These are phyloP conservation scores for Sterna hirundo DNA, from an alignment of 2,113 vertebrate species.

Conservation along the genomic window DNA sequence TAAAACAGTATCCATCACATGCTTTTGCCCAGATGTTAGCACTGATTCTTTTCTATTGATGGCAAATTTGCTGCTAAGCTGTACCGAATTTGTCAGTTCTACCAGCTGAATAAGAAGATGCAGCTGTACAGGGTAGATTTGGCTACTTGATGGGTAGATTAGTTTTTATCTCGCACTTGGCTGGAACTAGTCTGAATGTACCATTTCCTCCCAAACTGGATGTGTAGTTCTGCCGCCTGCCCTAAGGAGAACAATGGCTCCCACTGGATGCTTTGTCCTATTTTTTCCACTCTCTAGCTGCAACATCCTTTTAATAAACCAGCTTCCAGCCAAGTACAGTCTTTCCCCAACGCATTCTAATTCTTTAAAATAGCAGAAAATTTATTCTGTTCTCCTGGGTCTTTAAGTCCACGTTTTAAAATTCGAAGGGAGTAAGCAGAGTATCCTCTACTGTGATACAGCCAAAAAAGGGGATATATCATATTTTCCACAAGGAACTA, in stretches of 20 bases:
- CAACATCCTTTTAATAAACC: conserved; percentile 56
- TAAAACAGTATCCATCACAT: background rate
- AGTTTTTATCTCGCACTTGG: conserved; percentile 20
- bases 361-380: conserved; percentile 67
- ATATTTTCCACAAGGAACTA: background rate
- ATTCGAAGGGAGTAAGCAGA: background rate
- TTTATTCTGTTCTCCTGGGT: conserved; percentile 54
- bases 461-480: background rate
- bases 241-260: conserved; percentile 49
- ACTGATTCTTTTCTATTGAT: background rate
- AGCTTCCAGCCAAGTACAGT: conserved; percentile 30
- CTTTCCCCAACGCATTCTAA: conserved; percentile 34
- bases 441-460: background rate
- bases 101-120: background rate
- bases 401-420: conserved; percentile 16
- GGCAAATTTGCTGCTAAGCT: background rate
- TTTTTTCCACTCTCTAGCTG: conserved; percentile 45
- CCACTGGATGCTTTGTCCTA: conserved; percentile 40
- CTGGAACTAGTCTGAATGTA: conserved; percentile 16
- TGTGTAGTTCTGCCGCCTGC: background rate
- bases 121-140: background rate
- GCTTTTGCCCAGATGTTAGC: background rate
- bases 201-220: background rate
- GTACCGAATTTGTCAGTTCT: background rate
- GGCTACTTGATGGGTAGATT: background rate